Evolutionary conservation across 2,888 invertebrate species (phyloP).

Genomic region (Eubasilissa splendida): DNA sequence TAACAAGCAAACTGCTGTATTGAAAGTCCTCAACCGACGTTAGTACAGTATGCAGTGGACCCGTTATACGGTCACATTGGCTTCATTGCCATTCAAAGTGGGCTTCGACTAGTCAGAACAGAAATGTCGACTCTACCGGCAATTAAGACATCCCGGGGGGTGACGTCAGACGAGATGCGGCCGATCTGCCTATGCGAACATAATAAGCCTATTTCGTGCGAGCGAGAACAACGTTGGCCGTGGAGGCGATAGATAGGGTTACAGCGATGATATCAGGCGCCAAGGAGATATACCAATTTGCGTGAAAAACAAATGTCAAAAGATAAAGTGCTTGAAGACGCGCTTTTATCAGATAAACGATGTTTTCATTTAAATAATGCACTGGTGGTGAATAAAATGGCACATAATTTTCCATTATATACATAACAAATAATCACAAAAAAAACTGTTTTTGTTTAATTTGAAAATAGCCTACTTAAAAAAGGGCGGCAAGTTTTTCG

Average conservation of each 20-base stretch:
- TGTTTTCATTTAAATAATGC: too few relatives aligned
- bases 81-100: conserved; percentile 36
- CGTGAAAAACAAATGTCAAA: too few relatives aligned
- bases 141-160: conserved; percentile 26
- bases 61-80: conserved; percentile 15
- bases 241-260: not conserved
- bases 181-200: not conserved
- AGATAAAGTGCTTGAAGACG: too few relatives aligned
- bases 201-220: not conserved
- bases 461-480: too few relatives aligned
- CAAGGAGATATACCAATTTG: too few relatives aligned
- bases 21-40: not conserved
- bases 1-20: not conserved
- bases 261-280: too few relatives aligned
- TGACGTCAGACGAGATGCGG: conserved; percentile 19
- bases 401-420: too few relatives aligned
- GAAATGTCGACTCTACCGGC: conserved; percentile 4
- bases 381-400: too few relatives aligned
- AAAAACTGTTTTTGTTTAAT: too few relatives aligned
- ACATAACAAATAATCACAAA: too few relatives aligned
- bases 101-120: conserved; percentile 5
- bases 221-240: not conserved
- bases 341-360: too few relatives aligned
- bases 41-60: conserved; percentile 13
- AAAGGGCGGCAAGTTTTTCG: too few relatives aligned